phyloP scores from a whole-genome alignment of 2,888 invertebrate species.

The Fabriciana adippe region DNA sequence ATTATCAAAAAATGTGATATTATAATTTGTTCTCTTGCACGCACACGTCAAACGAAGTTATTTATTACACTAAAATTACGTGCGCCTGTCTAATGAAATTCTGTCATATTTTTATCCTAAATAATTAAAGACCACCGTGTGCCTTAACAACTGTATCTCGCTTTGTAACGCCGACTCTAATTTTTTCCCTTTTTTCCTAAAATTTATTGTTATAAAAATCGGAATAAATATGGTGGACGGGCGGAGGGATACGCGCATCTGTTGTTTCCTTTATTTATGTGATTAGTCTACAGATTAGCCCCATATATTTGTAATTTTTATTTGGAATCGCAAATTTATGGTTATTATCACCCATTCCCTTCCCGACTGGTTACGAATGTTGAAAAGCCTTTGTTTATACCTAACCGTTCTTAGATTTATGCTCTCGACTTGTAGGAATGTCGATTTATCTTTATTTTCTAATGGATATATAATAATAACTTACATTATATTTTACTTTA shows the following conservation, averaged over 20 bases:
- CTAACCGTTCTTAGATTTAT: conserved; percentile 33
- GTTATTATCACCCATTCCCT: conserved; percentile 58
- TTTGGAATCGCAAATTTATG: conserved; percentile 75
- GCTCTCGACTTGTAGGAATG: conserved; percentile 18
- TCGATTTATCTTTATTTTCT: conserved; percentile 15
- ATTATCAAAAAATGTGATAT: conserved; percentile 41
- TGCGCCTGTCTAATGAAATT: conserved; percentile 65
- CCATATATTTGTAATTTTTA: conserved; percentile 62
- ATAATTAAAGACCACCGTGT: conserved; percentile 75
- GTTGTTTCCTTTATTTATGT: conserved; percentile 76
- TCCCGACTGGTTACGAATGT: conserved; percentile 44
- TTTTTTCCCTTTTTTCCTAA: conserved; percentile 58
- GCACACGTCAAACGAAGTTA: conserved; percentile 54
- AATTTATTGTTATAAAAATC: conserved; percentile 75
- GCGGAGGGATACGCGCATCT: conserved; percentile 63
- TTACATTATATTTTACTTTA: neutral
- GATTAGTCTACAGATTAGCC: conserved; percentile 67
- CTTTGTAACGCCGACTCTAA: conserved; percentile 69
- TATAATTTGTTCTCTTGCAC: conserved; percentile 52
- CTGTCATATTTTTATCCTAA: conserved; percentile 72
- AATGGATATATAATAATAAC: conserved; percentile 14
- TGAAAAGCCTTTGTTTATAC: conserved; percentile 26
- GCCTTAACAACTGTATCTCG: conserved; percentile 66
- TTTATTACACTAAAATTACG: conserved; percentile 62
- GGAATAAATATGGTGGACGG: conserved; percentile 60